Evolutionary conservation across 2,113 vertebrate genomes (phyloP), one percentile per base, ranked within the genome.

Genomic region (Ornithorhynchus anatinus): DNA sequence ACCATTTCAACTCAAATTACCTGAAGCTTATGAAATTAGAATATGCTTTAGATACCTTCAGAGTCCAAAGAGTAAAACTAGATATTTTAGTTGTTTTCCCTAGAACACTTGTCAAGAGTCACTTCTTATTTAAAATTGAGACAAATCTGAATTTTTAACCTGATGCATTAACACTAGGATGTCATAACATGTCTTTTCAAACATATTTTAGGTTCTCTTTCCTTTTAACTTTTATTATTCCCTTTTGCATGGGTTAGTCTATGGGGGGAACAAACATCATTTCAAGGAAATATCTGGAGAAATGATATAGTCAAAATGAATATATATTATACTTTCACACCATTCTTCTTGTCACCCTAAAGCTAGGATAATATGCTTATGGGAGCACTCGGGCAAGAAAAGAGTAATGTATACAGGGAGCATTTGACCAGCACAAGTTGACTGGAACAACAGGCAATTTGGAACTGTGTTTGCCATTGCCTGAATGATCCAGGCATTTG

Each of bases 81-180:
- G 37, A 19, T 37, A 52, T 40, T 72, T 71, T 45, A 72, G 14
- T 59, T 62, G n/a, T 66, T 66, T 69, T 3, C 3, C 9, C n/a
- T 33, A 39, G 25, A 74, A 57, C 52, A 56, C 29, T 56, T 67
- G 23, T 64, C 16, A 64, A n/a, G n/a, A n/a, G n/a, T n/a, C n/a
- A n/a, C n/a, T n/a, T 64, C 22, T 66, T 44, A 59, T 5, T 38
- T 60, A 62, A 44, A 56, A 10, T 42, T 42, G 23, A 68, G 8
- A 60, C n/a, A 51, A 71, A 75, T 31, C 7, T 63, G n/a, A 56
- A 40, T 51, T 58, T 63, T 67, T 27, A 42, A 77, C n/a, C 56
- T 71, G 63, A 48, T 38, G 44, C 20, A 52, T 51, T 74, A 67
- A 45, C 17, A 67, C 37, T 63, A 3, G 16, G 20, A 71, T 67